phyloP scores from a whole-genome alignment of 2,888 invertebrate genomes.

The Clepsis dumicolana region DNA sequence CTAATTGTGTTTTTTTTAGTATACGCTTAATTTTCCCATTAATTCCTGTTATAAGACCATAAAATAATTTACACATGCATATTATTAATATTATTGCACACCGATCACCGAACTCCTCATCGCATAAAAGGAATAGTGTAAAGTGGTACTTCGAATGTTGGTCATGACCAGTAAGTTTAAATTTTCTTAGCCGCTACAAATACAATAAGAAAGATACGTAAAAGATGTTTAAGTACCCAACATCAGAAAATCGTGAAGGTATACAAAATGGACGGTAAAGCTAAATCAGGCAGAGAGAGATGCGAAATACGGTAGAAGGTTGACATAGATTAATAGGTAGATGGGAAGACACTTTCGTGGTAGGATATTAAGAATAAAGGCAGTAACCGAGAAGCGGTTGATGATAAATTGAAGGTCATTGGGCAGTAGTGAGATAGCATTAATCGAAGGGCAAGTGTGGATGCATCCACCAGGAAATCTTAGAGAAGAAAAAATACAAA shows the following conservation, averaged over 20 bases:
- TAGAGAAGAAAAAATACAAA: too few relatives aligned
- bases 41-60: neutral
- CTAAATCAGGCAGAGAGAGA: constrained; percentile 15
- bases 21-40: too few relatives aligned
- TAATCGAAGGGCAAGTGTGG: constrained; percentile 6
- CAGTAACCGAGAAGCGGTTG: constrained; percentile 13
- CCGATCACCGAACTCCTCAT: too few relatives aligned
- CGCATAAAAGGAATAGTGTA: too few relatives aligned
- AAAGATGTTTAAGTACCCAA: neutral
- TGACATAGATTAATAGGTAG: constrained; percentile 15
- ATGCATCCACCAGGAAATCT: neutral
- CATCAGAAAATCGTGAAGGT: neutral
- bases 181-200: neutral
- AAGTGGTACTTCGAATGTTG: too few relatives aligned
- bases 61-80: too few relatives aligned
- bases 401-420: constrained; percentile 16
- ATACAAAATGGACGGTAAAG: neutral
- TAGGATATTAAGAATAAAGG: neutral
- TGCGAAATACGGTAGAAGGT: constrained; percentile 12
- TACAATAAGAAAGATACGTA: neutral
- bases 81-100: too few relatives aligned
- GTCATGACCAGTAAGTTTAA: neutral
- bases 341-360: constrained; percentile 4
- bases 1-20: too few relatives aligned
- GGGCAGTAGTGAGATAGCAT: constrained; percentile 16